Percentiles rank a stretch among this genome's conserved stretches.
Conservation (phyloP, 2,888 invertebrate genomes). For the Sinelater perroti region DNA sequence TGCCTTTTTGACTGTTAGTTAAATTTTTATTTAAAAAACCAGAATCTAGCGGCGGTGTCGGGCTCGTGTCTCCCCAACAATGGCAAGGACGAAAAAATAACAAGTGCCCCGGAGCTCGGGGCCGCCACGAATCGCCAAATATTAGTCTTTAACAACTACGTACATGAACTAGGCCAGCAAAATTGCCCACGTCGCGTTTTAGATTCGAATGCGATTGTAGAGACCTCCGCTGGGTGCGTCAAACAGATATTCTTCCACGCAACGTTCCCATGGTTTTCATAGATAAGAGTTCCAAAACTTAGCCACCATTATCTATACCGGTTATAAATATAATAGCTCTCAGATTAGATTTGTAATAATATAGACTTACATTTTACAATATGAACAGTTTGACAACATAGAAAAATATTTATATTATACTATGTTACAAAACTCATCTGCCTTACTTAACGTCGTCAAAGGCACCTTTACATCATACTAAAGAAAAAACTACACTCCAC, state of each 20-base stretch:
- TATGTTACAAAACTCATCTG: conserved; percentile 76
- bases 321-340: conserved; percentile 57
- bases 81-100: not conserved
- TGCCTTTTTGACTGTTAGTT: conserved; percentile 14
- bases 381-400: conserved; percentile 68
- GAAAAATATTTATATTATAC: conserved; percentile 75
- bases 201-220: conserved; percentile 23
- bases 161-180: not conserved
- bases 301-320: conserved; percentile 49
- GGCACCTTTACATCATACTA: conserved; percentile 62
- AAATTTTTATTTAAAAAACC: conserved; percentile 15
- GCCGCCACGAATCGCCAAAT: not conserved
- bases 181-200: conserved; percentile 11
- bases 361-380: conserved; percentile 52
- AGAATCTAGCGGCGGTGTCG: not conserved
- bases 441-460: conserved; percentile 68
- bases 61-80: not conserved
- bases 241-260: conserved; percentile 33
- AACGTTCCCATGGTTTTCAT: conserved; percentile 29
- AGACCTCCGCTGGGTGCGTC: conserved; percentile 32
- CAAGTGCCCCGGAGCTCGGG: not conserved
- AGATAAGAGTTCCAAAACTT: conserved; percentile 32
- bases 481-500: conserved; percentile 41
- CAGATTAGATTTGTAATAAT: conserved; percentile 55
- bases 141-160: not conserved